Conservation (phyloP, 2,888 invertebrate species). For the Choristoneura rosaceana region DNA sequence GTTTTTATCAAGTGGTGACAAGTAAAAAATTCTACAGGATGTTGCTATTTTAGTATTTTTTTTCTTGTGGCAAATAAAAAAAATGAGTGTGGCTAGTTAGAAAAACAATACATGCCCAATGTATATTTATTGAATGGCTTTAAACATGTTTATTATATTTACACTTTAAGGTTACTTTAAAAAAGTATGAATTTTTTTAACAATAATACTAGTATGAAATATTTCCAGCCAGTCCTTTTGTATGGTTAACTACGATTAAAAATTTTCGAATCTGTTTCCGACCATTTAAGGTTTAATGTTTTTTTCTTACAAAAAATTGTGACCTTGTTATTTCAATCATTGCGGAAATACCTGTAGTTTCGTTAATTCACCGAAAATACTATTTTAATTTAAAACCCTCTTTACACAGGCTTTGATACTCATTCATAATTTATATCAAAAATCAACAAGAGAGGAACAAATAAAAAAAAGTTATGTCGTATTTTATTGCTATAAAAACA, state of each 20-base stretch:
- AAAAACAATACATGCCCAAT: no score
- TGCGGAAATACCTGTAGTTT: not conserved
- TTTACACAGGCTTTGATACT: not conserved
- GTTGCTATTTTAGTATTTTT: constrained; percentile 43
- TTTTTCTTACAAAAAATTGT: not conserved
- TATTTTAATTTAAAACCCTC: not conserved
- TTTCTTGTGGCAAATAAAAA: not conserved
- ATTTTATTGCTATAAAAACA: constrained; percentile 13
- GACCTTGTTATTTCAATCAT: not conserved
- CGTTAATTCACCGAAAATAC: not conserved
- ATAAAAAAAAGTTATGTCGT: not conserved
- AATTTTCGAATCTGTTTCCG: no score
- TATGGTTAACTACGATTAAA: no score
- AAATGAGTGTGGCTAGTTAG: no score
- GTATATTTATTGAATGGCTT: no score
- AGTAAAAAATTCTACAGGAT: constrained; percentile 74
- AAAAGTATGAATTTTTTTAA: no score
- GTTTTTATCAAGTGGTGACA: constrained; percentile 80
- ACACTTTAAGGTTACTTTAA: no score
- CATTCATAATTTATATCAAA: not conserved
- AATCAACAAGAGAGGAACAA: not conserved
- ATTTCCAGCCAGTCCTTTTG: no score
- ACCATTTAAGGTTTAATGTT: not conserved
- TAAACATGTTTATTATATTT: no score
- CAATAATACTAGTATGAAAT: no score